Evolutionary conservation across 2,888 invertebrate species (phyloP), one percentile per base, ranked within the genome.

Genomic region (Rhogogaster chlorosoma): DNA sequence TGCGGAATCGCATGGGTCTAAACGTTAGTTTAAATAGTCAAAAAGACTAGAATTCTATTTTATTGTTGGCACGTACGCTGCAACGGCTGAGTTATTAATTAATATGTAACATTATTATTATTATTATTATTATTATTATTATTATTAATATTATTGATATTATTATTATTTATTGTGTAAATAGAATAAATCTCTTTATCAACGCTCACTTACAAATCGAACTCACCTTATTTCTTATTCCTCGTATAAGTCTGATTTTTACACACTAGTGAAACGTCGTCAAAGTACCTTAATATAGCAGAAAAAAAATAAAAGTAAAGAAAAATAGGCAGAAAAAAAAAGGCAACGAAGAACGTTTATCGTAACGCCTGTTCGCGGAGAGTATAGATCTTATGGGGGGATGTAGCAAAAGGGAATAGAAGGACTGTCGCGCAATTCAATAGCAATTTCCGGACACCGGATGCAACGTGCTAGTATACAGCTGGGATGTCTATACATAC

Each of bases 121-220:
- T 82, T 49, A 77, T 38, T 61, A 6, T 18, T 82, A 64, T 82
- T 42, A 82, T 64, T 36, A 32, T 57, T 78, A 57, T 78, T 36
- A 49, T 57, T 78, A 61, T 78, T 36, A n/a, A n/a, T n/a, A n/a
- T n/a, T n/a, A n/a, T n/a, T n/a, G n/a, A n/a, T n/a, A n/a, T n/a
- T n/a, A 82, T 82, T n/a, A 73, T 80, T 80, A 80, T 83, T 70
- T 32, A 83, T 83, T 83, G 18, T 83, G 70, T 83, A 83, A 45
- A 83, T 83, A 83, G 42, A 83, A 83, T 83, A 83, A 83, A 83
- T 67, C 67, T 83, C 83, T 83, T 83, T 83, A 70, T 83, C 83
- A 67, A 67, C 67, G 83, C 83, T 83, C 83, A 70, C 26, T 36
- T 61, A 83, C 61, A 5, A n/a, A 4, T 22, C 38, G 26, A 61